Percentiles rank a stretch among this genome's conserved stretches.
phyloP scores from a whole-genome alignment of 64 coral and sea anemone species.

The Astreopora myriophthalma region DNA sequence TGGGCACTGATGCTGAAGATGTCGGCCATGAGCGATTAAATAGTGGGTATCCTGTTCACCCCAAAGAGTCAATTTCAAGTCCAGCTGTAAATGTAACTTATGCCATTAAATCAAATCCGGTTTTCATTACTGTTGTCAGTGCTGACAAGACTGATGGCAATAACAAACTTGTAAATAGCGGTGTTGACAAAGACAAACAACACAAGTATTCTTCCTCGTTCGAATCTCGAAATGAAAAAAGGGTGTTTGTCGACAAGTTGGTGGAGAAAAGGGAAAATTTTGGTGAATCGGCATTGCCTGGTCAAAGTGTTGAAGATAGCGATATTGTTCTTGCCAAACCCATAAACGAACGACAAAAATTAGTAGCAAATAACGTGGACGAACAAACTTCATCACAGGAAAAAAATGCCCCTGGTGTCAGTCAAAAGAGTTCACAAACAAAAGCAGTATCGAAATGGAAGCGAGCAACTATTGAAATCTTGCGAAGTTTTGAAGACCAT shows the following conservation, averaged over 20 bases:
- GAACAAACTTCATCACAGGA: not conserved
- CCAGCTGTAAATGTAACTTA: not conserved
- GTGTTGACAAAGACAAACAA: not conserved
- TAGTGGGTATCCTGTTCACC: not conserved
- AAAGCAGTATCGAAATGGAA: not conserved
- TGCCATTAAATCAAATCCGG: not conserved
- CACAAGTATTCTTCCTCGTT: not conserved
- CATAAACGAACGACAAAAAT: not conserved
- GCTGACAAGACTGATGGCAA: not conserved
- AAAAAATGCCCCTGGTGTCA: not conserved
- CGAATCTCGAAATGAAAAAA: not conserved
- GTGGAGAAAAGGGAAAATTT: not conserved
- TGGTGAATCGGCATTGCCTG: not conserved
- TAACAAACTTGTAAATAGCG: not conserved
- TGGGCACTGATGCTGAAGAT: not conserved
- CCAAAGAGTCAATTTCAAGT: not conserved
- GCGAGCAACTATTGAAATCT: not conserved
- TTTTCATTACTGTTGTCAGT: not conserved
- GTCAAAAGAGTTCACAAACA: not conserved
- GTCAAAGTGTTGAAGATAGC: not conserved
- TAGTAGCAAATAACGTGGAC: not conserved
- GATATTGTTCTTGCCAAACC: not conserved
- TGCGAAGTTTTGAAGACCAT: not conserved
- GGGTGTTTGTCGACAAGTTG: not conserved
- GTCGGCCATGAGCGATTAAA: not conserved